Conservation (phyloP, 2,797 vertebrate species). For the Benthosema pterotum region DNA sequence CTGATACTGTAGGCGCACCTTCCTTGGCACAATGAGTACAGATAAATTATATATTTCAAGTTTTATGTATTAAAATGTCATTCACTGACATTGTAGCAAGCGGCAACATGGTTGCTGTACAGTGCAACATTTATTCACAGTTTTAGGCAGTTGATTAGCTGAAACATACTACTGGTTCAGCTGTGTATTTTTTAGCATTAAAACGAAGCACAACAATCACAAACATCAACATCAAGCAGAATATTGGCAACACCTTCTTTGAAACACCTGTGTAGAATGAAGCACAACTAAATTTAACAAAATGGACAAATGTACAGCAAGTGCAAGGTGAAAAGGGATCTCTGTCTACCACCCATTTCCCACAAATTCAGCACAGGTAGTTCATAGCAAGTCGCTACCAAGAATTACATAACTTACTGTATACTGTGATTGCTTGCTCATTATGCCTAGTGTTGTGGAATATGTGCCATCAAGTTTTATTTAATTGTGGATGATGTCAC, state of each 20-base stretch:
- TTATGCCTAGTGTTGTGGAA: conserved; percentile 15
- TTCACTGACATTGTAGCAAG: conserved; percentile 46
- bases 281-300: conserved; percentile 20
- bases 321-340: conserved; percentile 30
- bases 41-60: conserved; percentile 44
- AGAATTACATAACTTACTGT: conserved; percentile 3
- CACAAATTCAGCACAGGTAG: conserved; percentile 15
- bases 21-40: conserved; percentile 50
- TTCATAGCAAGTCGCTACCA: conserved; percentile 18
- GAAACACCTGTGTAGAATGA: conserved; percentile 11
- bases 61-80: conserved; percentile 38
- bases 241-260: conserved; percentile 11
- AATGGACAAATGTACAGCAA: conserved; percentile 38
- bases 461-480: not conserved
- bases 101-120: conserved; percentile 43
- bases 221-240: conserved; percentile 29
- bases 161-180: conserved; percentile 35
- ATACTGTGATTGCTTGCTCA: conserved; percentile 18
- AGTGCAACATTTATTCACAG: conserved; percentile 77
- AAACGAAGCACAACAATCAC: conserved; percentile 36
- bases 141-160: conserved; percentile 61
- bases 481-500: too few relatives aligned
- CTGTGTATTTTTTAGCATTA: conserved; percentile 29
- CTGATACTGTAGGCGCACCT: conserved; percentile 13
- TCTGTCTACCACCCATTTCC: too few relatives aligned